Conservation (phyloP, 2,113 vertebrate genomes). For the Phalacrocorax aristotelis region DNA sequence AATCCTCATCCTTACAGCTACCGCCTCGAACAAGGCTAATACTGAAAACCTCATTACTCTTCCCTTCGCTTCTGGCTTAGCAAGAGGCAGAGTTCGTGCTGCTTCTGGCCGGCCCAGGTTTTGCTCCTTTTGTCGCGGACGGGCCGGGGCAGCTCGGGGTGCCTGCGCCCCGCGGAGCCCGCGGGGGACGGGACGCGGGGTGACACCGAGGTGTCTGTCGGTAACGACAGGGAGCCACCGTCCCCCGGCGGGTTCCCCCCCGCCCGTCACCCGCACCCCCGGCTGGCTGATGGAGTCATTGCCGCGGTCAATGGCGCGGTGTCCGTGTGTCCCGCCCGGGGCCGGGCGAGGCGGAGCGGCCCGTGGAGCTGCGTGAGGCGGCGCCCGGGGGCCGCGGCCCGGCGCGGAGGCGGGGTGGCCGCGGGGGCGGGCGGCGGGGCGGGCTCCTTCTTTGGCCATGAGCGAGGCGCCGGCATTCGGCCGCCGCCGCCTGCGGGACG, state of each 20-base stretch:
- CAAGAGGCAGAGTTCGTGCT: neutral
- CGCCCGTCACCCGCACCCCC: fast-evolving
- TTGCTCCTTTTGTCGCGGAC: neutral
- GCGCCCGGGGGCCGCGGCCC: neutral
- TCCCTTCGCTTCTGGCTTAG: neutral
- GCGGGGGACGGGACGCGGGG: neutral
- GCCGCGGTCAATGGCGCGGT: no score
- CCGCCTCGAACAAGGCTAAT: fast-evolving
- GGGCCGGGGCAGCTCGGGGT: fast-evolving
- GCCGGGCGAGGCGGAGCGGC: neutral
- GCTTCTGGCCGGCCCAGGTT: neutral
- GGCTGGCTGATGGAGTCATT: no score
- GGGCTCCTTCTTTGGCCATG: no score
- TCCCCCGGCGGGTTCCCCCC: fast-evolving
- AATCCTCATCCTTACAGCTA: neutral
- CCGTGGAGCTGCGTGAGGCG: neutral
- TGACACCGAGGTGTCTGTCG: fast-evolving
- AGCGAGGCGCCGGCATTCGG: no score
- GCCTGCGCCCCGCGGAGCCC: fast-evolving
- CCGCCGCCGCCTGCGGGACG: no score
- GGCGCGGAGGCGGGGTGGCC: no score
- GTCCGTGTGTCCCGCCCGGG: no score
- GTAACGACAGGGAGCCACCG: fast-evolving
- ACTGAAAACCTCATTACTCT: neutral
- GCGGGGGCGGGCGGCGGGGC: no score